Evolutionary conservation across 2,113 vertebrate genomes (phyloP), one percentile per base, ranked within the genome.

Genomic region (Tetrax tetrax): DNA sequence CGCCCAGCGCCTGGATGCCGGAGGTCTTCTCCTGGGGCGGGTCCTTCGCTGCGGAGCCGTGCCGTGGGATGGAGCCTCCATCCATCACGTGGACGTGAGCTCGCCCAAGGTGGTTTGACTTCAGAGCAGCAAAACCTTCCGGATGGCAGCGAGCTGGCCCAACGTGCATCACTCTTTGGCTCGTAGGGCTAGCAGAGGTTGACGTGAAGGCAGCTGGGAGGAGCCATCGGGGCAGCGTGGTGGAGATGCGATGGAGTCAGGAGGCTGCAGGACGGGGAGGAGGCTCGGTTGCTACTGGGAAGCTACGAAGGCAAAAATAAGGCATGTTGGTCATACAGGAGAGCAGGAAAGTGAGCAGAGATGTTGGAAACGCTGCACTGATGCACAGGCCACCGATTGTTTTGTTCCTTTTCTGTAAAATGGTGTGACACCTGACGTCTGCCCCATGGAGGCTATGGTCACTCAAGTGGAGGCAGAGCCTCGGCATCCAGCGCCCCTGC

Each of bases 401-500:
- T 75, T 54, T 60, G 21, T 33, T 72, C 37, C 25, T 51, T 50
- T 77, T 51, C 48, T 54, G 35, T 77, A 45, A 84, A 65, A 66
- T 28, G 28, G 5, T 33, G 8, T 21, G 17, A 35, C 24, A 15
- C 14, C 25, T 53, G 50, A 24, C 57, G 78, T 9, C 18, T 45
- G 3, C 43, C 21, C 13, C 37, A 17, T 17, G n/a, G 45, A 79
- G n/a, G 23, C 20, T 12, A 8, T 80, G 27, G 63, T 37, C 19
- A 47, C 61, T 59, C 4, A 5, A 29, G 66, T 31, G 37, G 45
- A 66, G 45, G 59, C 64, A 25, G 19, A 88, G 14, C 50, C n/a
- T 47, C 0, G 1, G 45, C 48, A 37, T 35, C 51, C 29, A 19
- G 3, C 0, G 0, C 19, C 47, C 19, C 38, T 51, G 45, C 0